Evolutionary conservation across 2,797 vertebrate genomes (phyloP), one percentile per base, ranked within the genome.

Genomic region (Pseudotriccus pelzelni): DNA sequence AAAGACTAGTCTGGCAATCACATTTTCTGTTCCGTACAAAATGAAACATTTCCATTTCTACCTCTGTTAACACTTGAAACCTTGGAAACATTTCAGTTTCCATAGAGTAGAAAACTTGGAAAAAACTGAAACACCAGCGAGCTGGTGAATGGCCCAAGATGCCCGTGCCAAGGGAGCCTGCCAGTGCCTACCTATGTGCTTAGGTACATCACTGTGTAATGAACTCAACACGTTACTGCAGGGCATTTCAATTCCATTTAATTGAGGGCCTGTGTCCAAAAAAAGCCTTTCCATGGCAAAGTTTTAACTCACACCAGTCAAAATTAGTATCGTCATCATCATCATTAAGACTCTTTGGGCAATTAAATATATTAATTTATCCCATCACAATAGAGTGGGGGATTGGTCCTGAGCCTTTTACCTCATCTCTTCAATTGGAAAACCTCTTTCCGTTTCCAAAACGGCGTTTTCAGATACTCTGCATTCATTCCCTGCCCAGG

Each of bases 41-140:
- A 90, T 90, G 12, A 62, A 88, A 86, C 37, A 81, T 76, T 95
- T 91, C 62, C 59, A 84, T 27, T 91, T 78, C 46, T 28, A 86
- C 43, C n/a, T 89, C 39, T 79, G 53, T 43, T 73, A 91, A 67
- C 89, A 84, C 27, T 28, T 37, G 15, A 62, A 91, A 76, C 0
- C 0, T 1, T 89, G 43, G 80, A 91, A 78, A 91, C 10, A 10
- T 53, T 85, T 72, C 10, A 0, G n/a, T 46, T 89, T 64, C 41
- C 79, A 7, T 3, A 63, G 13, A 77, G 30, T 62, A 46, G 64
- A 92, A 92, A 84, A 69, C 28, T 70, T 86, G 59, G 12, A 30
- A 32, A 86, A 87, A 20, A 34, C 30, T 50, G 55, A 58, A 69
- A 63, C 3, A 30, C 14, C 66, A 88, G 46, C 7, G 50, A 52